These are phyloP conservation scores for Chironomus tentans DNA, from an alignment of 2,888 invertebrate genomes.

Conservation along the genomic window DNA sequence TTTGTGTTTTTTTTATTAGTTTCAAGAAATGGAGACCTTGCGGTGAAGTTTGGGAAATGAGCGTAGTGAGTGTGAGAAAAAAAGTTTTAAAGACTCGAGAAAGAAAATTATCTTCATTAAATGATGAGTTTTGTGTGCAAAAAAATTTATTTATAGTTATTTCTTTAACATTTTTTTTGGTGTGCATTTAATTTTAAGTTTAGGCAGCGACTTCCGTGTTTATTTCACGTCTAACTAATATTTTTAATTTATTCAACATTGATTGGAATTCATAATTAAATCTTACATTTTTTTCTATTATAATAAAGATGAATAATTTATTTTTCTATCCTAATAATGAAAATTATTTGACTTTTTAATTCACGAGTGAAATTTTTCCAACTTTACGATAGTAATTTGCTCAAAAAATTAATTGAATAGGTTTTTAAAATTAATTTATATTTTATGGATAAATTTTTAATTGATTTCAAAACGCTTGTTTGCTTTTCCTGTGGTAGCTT, in stretches of 20 bases:
- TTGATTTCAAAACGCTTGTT: no score
- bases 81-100: no score
- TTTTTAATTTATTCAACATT: slow-evolving; percentile 20
- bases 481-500: no score
- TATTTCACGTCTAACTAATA: background rate
- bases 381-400: no score
- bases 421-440: no score
- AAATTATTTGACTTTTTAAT: no score
- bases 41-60: slow-evolving; percentile 1
- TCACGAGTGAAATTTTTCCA: no score
- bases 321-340: background rate
- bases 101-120: background rate
- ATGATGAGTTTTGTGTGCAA: background rate
- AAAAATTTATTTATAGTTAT: background rate
- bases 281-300: background rate
- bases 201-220: background rate
- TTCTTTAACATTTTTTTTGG: background rate
- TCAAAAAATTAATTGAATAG: no score
- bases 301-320: slow-evolving; percentile 18
- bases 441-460: no score
- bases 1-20: slow-evolving; percentile 14
- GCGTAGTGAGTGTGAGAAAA: background rate
- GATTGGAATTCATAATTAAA: slow-evolving; percentile 22
- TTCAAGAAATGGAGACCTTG: slow-evolving; percentile 10
- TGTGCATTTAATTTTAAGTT: background rate